Conservation (phyloP, 2,888 invertebrate genomes). For the Temnothorax ravouxi region DNA sequence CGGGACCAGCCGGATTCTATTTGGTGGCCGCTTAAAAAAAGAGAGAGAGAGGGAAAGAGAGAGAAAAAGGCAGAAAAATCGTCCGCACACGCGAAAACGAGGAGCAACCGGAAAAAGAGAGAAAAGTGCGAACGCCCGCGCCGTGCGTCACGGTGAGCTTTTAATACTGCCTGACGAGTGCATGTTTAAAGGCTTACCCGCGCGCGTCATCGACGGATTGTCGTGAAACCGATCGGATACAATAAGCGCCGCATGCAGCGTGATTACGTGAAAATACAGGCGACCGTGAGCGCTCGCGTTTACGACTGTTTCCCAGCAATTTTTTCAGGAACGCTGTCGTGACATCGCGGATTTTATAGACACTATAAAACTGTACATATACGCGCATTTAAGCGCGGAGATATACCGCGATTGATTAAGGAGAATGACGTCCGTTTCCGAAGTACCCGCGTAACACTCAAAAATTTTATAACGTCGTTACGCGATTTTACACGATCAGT, state of each 20-base stretch:
- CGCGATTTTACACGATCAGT: background rate
- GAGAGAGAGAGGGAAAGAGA: conserved; percentile 8
- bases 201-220: conserved; percentile 58
- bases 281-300: conserved; percentile 3
- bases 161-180: conserved; percentile 58
- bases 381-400: conserved; percentile 10
- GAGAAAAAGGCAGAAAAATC: conserved; percentile 45
- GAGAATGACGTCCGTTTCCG: conserved; percentile 7
- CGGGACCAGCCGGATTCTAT: conserved; percentile 58
- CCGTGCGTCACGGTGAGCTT: conserved; percentile 55
- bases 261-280: conserved; percentile 65
- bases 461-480: conserved; percentile 30
- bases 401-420: conserved; percentile 49
- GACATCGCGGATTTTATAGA: conserved; percentile 39
- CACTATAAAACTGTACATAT: conserved; percentile 31
- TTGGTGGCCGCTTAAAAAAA: conserved; percentile 48
- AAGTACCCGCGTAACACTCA: conserved; percentile 7
- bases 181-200: conserved; percentile 63
- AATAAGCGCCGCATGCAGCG: conserved; percentile 66
- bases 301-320: conserved; percentile 42
- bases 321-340: conserved; percentile 17
- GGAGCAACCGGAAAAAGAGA: conserved; percentile 45
- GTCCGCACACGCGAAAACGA: conserved; percentile 35
- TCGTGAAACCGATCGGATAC: conserved; percentile 57
- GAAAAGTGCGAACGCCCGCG: conserved; percentile 49